A percentile compares a stretch with the other conserved stretches of the same genome.
Evolutionary conservation across 2,888 invertebrate genomes (phyloP).

Genomic region (Cosmia trapezina): DNA sequence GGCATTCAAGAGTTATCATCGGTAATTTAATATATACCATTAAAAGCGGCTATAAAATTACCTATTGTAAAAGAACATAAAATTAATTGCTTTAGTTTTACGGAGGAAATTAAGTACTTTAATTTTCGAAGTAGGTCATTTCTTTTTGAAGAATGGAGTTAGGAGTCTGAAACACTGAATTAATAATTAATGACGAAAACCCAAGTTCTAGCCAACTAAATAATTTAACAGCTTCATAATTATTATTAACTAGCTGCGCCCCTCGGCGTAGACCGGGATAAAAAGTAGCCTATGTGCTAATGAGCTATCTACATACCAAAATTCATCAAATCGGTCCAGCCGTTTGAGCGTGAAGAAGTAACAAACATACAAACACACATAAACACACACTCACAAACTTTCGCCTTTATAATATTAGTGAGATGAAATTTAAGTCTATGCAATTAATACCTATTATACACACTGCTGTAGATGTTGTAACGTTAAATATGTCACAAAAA

Average conservation of each 20-base stretch:
- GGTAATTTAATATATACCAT: conserved; percentile 27
- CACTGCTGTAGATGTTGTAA: too few species aligned
- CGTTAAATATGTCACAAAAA: too few species aligned
- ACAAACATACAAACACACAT: too few species aligned
- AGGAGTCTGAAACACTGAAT: not conserved
- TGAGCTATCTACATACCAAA: too few species aligned
- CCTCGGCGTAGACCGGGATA: too few species aligned
- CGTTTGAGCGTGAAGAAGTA: too few species aligned
- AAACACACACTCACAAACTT: too few species aligned
- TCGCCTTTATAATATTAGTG: too few species aligned
- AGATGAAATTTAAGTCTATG: not conserved
- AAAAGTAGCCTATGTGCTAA: too few species aligned
- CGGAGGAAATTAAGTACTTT: not conserved
- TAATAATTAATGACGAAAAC: not conserved
- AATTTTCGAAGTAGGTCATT: not conserved
- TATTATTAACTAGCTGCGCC: too few species aligned
- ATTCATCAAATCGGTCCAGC: too few species aligned
- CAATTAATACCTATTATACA: not conserved
- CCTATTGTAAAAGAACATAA: not conserved
- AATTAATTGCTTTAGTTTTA: not conserved
- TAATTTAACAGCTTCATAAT: too few species aligned
- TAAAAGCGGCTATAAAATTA: conserved; percentile 2
- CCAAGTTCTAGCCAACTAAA: not conserved
- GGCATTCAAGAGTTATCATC: conserved; percentile 31
- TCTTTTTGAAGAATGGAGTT: not conserved